Percentiles rank a stretch among this genome's conserved stretches.
These are phyloP conservation scores for Sialia sialis DNA, from an alignment of 2,113 vertebrate genomes.

Conservation along the genomic window DNA sequence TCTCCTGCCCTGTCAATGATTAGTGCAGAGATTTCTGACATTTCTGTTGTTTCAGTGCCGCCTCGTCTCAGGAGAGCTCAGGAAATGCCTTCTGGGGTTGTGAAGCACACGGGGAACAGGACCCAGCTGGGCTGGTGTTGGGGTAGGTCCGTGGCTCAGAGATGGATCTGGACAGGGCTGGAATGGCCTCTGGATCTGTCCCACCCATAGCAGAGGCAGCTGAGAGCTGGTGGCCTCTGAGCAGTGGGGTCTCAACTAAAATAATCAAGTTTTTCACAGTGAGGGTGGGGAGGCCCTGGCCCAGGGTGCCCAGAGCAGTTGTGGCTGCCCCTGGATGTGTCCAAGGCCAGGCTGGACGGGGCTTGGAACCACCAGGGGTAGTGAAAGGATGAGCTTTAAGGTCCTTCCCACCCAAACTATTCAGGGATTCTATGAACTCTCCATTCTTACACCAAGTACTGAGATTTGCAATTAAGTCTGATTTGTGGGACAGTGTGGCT, in stretches of 20 bases:
- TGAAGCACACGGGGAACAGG: neutral
- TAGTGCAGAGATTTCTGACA: neutral
- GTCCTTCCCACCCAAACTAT: neutral
- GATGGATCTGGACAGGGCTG: neutral
- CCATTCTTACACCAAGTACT: neutral
- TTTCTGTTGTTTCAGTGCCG: neutral
- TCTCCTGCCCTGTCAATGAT: constrained; percentile 41
- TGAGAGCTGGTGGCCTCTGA: neutral
- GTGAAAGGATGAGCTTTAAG: neutral
- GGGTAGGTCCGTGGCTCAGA: accelerated
- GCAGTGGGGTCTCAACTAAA: neutral
- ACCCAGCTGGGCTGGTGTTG: neutral
- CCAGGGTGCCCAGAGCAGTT: neutral
- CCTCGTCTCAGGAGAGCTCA: neutral
- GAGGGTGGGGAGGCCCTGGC: neutral
- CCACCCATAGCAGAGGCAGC: neutral
- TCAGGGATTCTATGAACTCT: neutral
- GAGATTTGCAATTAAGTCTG: neutral
- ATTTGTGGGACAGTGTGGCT: accelerated
- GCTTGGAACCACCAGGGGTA: accelerated
- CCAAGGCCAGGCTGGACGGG: accelerated
- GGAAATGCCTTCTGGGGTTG: neutral
- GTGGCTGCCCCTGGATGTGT: neutral
- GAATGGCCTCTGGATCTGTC: neutral
- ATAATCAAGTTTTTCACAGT: neutral